Conservation (phyloP, 1,140 invertebrate genomes). For the Lordiphosa stackelbergi region DNA sequence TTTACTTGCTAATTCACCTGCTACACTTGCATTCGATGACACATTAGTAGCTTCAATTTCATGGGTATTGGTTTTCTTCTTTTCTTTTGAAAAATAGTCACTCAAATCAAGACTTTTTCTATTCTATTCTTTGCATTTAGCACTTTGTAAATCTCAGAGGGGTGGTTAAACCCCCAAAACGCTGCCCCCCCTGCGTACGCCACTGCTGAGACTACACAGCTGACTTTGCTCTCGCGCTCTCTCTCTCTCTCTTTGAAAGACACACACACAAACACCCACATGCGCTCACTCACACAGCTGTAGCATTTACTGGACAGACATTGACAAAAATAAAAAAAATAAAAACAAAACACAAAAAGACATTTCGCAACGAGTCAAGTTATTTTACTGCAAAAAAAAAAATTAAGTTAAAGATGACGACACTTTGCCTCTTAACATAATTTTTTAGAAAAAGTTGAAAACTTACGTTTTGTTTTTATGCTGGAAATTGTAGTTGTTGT, state of each 20-base stretch:
- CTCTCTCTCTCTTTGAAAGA: constrained; percentile 10
- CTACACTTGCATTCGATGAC: too few species aligned
- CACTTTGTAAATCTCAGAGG: too few species aligned
- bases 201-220: constrained; percentile 52
- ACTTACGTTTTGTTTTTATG: constrained; percentile 21
- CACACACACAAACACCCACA: constrained; percentile 11
- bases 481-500: too few species aligned
- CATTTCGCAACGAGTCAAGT: constrained; percentile 55
- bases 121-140: too few species aligned
- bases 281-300: constrained; percentile 38
- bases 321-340: constrained; percentile 43
- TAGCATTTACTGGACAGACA: constrained; percentile 18
- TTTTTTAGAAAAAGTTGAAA: constrained; percentile 9
- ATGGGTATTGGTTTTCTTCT: too few species aligned
- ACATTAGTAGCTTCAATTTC: too few species aligned
- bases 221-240: constrained; percentile 34
- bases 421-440: constrained; percentile 46
- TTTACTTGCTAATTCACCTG: too few species aligned
- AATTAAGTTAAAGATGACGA: constrained; percentile 45
- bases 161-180: too few species aligned
- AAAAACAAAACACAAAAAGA: constrained; percentile 56
- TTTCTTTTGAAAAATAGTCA: too few species aligned
- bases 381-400: constrained; percentile 28
- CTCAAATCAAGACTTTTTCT: too few species aligned
- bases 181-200: too few species aligned